Percentiles rank a stretch among this genome's conserved stretches.
Evolutionary conservation across 1,140 invertebrate genomes (phyloP).

Genomic region (Theocolax elegans): DNA sequence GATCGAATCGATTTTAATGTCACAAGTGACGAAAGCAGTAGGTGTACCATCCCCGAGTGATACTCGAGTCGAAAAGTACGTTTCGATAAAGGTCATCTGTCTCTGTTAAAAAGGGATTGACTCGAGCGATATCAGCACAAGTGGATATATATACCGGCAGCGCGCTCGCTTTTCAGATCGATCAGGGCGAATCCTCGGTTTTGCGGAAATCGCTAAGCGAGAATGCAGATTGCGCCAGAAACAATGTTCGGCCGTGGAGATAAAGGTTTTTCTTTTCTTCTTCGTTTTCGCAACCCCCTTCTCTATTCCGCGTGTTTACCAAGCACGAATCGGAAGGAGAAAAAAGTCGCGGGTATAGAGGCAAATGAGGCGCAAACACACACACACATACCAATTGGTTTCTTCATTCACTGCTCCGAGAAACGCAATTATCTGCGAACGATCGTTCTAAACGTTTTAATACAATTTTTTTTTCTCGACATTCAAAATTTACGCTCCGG

Average conservation of each 20-base stretch:
- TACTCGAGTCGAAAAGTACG: slow-evolving; percentile 17
- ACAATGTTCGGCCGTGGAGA: slow-evolving; percentile 52
- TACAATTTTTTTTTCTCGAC: no score
- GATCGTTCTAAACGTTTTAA: neutral
- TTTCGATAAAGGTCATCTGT: slow-evolving; percentile 51
- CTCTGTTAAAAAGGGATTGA: slow-evolving; percentile 59
- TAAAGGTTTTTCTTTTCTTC: slow-evolving; percentile 49
- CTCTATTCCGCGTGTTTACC: neutral
- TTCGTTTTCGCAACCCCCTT: neutral
- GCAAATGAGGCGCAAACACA: no score
- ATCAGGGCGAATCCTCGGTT: no score
- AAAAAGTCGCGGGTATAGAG: no score
- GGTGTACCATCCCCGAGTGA: neutral
- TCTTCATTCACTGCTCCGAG: no score
- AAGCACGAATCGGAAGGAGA: no score
- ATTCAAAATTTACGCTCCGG: no score
- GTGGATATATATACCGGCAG: slow-evolving; percentile 41
- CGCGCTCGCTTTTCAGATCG: slow-evolving; percentile 48
- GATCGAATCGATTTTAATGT: slow-evolving; percentile 32
- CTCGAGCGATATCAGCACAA: slow-evolving; percentile 47
- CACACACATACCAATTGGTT: no score
- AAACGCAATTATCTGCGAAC: neutral
- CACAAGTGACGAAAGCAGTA: slow-evolving; percentile 36
- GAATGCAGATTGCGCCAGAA: slow-evolving; percentile 30
- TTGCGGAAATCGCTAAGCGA: slow-evolving; percentile 1